Conservation (phyloP, 2,113 vertebrate species). For the Pycnonotus jocosus region DNA sequence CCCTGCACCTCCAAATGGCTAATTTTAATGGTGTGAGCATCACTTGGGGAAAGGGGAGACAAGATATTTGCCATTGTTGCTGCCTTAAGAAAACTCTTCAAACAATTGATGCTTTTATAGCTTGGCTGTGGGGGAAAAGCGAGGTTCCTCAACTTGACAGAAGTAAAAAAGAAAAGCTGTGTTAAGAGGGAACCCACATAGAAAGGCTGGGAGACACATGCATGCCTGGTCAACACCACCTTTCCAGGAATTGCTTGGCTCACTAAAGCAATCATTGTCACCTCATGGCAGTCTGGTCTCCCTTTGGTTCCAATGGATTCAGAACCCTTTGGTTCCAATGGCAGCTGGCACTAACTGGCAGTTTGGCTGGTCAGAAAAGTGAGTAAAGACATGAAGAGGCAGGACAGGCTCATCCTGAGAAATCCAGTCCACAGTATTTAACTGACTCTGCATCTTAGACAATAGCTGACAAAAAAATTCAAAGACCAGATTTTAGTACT, state of each 20-base stretch:
- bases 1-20: accelerated
- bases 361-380: not conserved
- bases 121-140: not conserved
- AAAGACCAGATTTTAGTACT: not conserved
- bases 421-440: not conserved
- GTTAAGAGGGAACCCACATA: not conserved
- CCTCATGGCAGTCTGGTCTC: not conserved
- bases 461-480: not conserved
- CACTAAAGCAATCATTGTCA: not conserved
- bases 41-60: not conserved
- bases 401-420: not conserved
- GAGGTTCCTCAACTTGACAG: not conserved
- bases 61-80: not conserved
- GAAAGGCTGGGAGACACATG: not conserved
- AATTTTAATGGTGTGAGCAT: not conserved
- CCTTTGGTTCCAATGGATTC: not conserved
- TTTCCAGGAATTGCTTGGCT: not conserved
- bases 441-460: not conserved
- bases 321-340: not conserved
- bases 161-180: not conserved
- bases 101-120: not conserved
- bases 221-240: not conserved
- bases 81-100: not conserved
- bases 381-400: not conserved
- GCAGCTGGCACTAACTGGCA: not conserved